Evolutionary conservation across 2,113 vertebrate species (phyloP).

Genomic region (Pogonocichla stellata): DNA sequence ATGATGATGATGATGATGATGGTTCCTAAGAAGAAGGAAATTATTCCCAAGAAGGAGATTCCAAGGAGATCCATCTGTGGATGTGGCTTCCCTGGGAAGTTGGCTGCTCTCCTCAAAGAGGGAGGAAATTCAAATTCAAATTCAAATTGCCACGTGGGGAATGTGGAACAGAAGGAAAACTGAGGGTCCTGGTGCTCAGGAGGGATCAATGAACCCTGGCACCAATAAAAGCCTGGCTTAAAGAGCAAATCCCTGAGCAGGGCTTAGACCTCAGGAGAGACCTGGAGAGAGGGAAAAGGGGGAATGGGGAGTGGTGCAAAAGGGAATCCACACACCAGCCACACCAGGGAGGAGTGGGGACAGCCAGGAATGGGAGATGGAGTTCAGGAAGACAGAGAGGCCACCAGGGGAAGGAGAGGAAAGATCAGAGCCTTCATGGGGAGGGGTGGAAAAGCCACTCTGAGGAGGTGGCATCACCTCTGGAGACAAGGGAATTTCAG

Average conservation of each 20-base stretch:
- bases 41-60: too few species aligned
- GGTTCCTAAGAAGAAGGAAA: too few species aligned
- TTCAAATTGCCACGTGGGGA: neutral
- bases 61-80: too few species aligned
- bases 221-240: neutral
- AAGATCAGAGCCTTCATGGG: neutral
- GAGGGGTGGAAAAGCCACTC: accelerated
- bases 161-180: neutral
- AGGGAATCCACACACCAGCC: neutral
- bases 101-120: neutral
- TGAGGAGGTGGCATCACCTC: neutral
- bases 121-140: neutral
- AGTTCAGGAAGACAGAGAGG: neutral
- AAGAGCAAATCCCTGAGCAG: neutral
- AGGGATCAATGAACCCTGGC: neutral
- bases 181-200: neutral
- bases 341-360: neutral
- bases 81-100: neutral
- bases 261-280: neutral
- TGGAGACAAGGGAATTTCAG: accelerated
- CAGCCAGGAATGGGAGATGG: neutral
- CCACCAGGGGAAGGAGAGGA: neutral
- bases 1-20: too few species aligned
- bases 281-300: neutral
- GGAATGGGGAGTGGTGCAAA: neutral